Evolutionary conservation across 1,140 invertebrate genomes (phyloP).

Genomic region (Drosophila oshimai): DNA sequence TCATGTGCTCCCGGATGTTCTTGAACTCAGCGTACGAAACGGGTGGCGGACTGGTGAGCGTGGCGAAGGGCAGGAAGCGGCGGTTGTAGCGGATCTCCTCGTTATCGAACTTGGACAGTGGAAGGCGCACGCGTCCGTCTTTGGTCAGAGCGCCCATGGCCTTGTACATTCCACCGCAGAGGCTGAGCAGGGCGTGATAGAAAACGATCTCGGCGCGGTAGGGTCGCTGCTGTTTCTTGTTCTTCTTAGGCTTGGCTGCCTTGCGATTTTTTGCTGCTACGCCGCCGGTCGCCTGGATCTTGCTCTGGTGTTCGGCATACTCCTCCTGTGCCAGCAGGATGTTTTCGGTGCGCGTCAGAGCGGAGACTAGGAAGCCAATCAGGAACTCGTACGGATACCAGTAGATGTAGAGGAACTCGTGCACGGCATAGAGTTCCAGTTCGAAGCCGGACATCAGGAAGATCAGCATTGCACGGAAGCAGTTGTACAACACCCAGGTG

Average conservation of each 20-base stretch:
- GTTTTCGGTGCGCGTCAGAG: conserved; percentile 93
- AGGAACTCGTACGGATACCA: conserved; percentile 98
- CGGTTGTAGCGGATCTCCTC: conserved; percentile 97
- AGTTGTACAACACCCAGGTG: conserved; percentile 98
- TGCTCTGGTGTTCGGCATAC: conserved; percentile 84
- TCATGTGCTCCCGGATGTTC: conserved; percentile 85
- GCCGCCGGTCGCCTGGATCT: conserved; percentile 72
- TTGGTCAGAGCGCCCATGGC: conserved; percentile 85
- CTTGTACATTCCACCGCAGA: conserved; percentile 97
- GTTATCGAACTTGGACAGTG: conserved; percentile 93
- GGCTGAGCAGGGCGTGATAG: conserved; percentile 95
- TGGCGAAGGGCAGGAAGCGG: conserved; percentile 94
- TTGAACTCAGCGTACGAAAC: conserved; percentile 94
- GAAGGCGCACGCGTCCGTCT: conserved; percentile 88
- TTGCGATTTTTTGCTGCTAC: conserved; percentile 85
- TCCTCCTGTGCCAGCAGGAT: conserved; percentile 91
- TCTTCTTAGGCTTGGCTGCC: conserved; percentile 89
- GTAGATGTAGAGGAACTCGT: conserved; percentile 98
- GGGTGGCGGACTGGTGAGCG: conserved; percentile 93
- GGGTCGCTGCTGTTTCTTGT: conserved; percentile 87
- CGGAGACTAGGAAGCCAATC: conserved; percentile 96
- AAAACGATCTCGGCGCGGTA: conserved; percentile 92
- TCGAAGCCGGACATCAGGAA: conserved; percentile 97
- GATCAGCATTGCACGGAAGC: conserved; percentile 97
- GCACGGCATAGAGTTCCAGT: conserved; percentile 96